Conservation (phyloP, 2,888 invertebrate genomes). For the Meloe dianella region DNA sequence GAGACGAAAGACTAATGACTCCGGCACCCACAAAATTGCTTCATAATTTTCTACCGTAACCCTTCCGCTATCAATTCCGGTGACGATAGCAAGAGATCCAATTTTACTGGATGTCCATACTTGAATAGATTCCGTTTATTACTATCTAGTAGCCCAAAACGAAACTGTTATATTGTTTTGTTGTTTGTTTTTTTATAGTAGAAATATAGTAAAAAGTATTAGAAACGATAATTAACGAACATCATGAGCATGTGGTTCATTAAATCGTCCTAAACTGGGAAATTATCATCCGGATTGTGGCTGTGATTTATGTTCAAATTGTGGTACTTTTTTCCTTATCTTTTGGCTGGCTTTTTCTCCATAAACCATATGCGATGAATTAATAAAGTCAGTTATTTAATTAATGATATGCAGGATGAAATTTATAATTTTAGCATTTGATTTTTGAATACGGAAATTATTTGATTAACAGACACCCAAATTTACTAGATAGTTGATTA, state of each 20-base stretch:
- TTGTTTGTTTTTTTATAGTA: neutral
- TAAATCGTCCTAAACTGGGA: conserved; percentile 25
- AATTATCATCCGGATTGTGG: conserved; percentile 28
- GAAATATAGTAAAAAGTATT: neutral
- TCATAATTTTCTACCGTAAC: conserved; percentile 60
- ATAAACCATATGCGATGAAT: neutral
- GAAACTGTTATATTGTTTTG: neutral
- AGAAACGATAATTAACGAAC: conserved; percentile 38
- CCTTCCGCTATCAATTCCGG: conserved; percentile 58
- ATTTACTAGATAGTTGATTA: neutral
- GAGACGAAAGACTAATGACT: conserved; percentile 56
- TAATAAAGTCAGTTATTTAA: conserved; percentile 16
- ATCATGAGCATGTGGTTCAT: conserved; percentile 36
- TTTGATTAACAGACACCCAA: neutral
- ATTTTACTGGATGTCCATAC: conserved; percentile 47
- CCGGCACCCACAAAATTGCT: conserved; percentile 59
- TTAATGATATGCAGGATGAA: neutral
- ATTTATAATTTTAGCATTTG: neutral
- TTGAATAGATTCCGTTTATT: conserved; percentile 45
- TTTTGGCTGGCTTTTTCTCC: neutral
- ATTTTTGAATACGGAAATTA: neutral
- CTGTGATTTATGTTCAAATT: neutral
- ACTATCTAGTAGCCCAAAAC: neutral
- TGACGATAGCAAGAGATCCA: conserved; percentile 46
- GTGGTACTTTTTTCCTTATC: neutral